Percentiles rank a stretch among this genome's conserved stretches.
phyloP scores from a whole-genome alignment of 2,888 invertebrate species.

The Nemotelus nigrinus region DNA sequence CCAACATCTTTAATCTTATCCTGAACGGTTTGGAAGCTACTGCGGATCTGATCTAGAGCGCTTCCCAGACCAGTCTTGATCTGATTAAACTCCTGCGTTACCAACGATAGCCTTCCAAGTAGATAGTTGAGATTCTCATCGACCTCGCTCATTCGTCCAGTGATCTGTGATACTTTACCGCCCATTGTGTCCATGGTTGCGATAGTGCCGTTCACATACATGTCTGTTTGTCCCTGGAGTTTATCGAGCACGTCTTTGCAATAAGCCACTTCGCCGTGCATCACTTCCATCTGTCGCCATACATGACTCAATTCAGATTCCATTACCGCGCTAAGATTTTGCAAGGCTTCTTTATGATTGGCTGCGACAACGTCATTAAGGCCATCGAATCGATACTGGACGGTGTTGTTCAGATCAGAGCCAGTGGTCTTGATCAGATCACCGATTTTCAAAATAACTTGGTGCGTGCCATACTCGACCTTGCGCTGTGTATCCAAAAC shows the following conservation, averaged over 20 bases:
- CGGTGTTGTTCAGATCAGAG: conserved; percentile 72
- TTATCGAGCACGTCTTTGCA: conserved; percentile 79
- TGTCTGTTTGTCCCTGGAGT: conserved; percentile 78
- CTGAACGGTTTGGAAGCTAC: conserved; percentile 73
- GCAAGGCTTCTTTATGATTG: conserved; percentile 76
- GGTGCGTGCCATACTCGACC: conserved; percentile 85
- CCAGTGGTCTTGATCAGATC: conserved; percentile 75
- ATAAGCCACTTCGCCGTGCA: conserved; percentile 84
- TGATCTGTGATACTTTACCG: conserved; percentile 81
- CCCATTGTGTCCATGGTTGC: conserved; percentile 81
- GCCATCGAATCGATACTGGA: conserved; percentile 75
- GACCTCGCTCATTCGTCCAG: conserved; percentile 79
- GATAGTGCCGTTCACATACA: conserved; percentile 82
- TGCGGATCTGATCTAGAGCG: conserved; percentile 76
- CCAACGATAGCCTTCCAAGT: conserved; percentile 79
- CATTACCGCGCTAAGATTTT: conserved; percentile 79
- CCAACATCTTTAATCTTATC: conserved; percentile 67
- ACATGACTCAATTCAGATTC: conserved; percentile 85
- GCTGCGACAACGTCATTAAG: conserved; percentile 76
- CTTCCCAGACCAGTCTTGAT: conserved; percentile 80
- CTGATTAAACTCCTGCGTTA: conserved; percentile 85
- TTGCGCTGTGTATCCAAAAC: conserved; percentile 85
- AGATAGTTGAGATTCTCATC: conserved; percentile 85
- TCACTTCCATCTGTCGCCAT: conserved; percentile 89
- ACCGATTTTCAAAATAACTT: conserved; percentile 79